Evolutionary conservation across 2,797 vertebrate genomes (phyloP).

Genomic region (Catharus ustulatus): DNA sequence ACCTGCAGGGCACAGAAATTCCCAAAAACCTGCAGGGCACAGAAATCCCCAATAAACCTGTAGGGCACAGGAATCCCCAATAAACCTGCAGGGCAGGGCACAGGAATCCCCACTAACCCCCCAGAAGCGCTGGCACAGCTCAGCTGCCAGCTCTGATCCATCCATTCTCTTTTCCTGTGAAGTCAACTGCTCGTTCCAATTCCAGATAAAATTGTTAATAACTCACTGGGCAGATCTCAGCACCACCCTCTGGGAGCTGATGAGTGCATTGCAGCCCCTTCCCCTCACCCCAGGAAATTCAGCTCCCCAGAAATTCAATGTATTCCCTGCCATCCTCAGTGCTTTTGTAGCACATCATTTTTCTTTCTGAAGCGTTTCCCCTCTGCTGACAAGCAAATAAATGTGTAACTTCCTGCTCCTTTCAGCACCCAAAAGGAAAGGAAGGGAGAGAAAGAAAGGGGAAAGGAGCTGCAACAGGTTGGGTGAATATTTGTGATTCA

Average conservation of each 20-base stretch:
- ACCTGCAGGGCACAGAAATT: too few relatives aligned
- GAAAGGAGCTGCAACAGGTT: constrained; percentile 40
- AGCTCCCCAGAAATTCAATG: neutral
- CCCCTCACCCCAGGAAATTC: neutral
- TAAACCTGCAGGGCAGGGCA: too few relatives aligned
- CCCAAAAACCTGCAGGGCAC: too few relatives aligned
- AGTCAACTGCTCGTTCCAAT: neutral
- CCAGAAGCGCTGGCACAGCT: neutral
- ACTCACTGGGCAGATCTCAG: neutral
- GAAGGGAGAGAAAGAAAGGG: neutral
- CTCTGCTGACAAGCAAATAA: constrained; percentile 66
- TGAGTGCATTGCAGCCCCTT: neutral
- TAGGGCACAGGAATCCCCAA: too few relatives aligned
- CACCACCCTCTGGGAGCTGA: neutral
- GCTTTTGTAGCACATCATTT: constrained; percentile 15
- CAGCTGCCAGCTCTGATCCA: neutral
- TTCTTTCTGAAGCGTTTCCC: constrained; percentile 68
- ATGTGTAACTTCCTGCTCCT: constrained; percentile 40
- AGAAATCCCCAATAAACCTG: too few relatives aligned
- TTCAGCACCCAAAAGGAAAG: constrained; percentile 40
- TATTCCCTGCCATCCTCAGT: neutral
- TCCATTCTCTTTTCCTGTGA: neutral
- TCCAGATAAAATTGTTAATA: neutral
- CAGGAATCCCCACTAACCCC: too few relatives aligned
- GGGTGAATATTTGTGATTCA: constrained; percentile 37